Conservation (phyloP, 1,140 invertebrate genomes). For the Drosophila ambigua region DNA sequence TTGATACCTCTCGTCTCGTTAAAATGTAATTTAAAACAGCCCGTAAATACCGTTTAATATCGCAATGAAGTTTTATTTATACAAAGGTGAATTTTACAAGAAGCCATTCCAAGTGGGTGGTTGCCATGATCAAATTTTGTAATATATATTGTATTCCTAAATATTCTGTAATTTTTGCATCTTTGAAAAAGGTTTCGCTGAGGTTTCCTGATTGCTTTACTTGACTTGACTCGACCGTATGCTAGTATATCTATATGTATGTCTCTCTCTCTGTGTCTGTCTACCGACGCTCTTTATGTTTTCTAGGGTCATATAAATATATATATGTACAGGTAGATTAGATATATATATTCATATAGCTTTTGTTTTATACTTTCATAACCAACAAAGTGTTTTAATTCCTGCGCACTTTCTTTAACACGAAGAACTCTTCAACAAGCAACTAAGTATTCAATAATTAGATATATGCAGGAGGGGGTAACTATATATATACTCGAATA, state of each 20-base stretch:
- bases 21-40: neutral
- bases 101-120: constrained; percentile 53
- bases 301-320: constrained; percentile 43
- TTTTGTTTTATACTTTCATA: constrained; percentile 51
- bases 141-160: constrained; percentile 33
- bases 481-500: constrained; percentile 24
- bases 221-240: constrained; percentile 59
- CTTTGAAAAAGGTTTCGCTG: constrained; percentile 65
- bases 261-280: constrained; percentile 35
- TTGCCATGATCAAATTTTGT: constrained; percentile 30
- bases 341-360: constrained; percentile 56
- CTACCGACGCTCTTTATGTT: constrained; percentile 41
- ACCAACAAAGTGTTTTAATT: constrained; percentile 74
- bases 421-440: constrained; percentile 76
- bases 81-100: constrained; percentile 80
- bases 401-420: constrained; percentile 74
- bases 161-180: constrained; percentile 44
- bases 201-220: constrained; percentile 79
- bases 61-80: constrained; percentile 69
- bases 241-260: constrained; percentile 40
- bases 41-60: constrained; percentile 61
- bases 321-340: constrained; percentile 15
- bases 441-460: constrained; percentile 75
- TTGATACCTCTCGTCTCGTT: too few relatives aligned
- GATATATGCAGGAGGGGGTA: constrained; percentile 44